A percentile compares a stretch with the other conserved stretches of the same genome.
phyloP scores from a whole-genome alignment of 2,888 invertebrate genomes.

The Apamea crenata region DNA sequence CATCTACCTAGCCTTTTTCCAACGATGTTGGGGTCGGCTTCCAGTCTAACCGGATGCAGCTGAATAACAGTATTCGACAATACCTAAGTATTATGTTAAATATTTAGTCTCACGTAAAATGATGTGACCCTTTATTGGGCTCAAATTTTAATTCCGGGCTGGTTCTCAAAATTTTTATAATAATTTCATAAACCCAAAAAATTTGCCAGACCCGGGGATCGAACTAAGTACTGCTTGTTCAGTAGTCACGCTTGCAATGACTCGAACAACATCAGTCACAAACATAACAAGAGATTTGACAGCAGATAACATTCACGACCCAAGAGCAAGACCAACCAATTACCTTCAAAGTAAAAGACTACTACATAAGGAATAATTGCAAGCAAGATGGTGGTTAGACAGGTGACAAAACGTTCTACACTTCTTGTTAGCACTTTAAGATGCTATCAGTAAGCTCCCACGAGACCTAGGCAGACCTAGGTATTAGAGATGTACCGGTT shows the following conservation, averaged over 20 bases:
- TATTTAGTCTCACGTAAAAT: neutral
- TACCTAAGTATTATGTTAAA: neutral
- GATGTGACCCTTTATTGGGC: neutral
- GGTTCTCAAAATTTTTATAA: neutral
- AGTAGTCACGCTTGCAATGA: neutral
- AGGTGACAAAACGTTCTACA: constrained; percentile 36
- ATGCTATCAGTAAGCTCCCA: constrained; percentile 49
- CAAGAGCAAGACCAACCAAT: neutral
- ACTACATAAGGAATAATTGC: constrained; percentile 17
- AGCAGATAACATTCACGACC: neutral
- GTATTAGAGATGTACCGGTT: constrained; percentile 9
- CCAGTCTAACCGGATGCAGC: too few relatives aligned
- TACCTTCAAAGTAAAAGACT: constrained; percentile 1
- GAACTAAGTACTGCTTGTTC: too few relatives aligned
- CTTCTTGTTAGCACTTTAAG: constrained; percentile 46
- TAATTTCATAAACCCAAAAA: neutral
- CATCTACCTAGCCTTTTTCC: too few relatives aligned
- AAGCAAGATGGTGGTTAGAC: constrained; percentile 20
- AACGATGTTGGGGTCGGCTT: too few relatives aligned
- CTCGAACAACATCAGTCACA: neutral
- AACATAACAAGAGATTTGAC: constrained; percentile 1
- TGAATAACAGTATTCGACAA: neutral
- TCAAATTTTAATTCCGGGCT: neutral
- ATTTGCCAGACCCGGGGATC: neutral
- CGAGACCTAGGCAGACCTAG: constrained; percentile 34